A percentile compares a stretch with the other conserved stretches of the same genome.
Conservation (phyloP, 2,113 vertebrate species). For the Madoqua kirkii region DNA sequence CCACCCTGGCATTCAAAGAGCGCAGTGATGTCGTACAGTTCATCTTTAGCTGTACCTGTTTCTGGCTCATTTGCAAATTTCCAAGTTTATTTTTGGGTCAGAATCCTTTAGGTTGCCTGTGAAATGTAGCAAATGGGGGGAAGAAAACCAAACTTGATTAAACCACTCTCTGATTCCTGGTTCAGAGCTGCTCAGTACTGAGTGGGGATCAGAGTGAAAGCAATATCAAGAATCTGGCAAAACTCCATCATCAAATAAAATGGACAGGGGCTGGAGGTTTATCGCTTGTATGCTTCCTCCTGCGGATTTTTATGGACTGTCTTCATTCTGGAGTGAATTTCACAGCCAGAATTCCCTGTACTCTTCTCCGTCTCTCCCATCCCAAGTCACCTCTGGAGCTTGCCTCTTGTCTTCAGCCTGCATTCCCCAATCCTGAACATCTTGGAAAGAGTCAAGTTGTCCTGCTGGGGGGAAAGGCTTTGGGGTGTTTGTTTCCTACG, state of each 20-base stretch:
- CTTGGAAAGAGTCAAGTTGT: not conserved
- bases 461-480: not conserved
- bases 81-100: not conserved
- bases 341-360: rapidly evolving
- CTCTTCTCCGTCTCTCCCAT: rapidly evolving
- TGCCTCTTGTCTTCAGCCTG: not conserved
- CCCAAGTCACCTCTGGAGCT: no score
- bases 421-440: not conserved
- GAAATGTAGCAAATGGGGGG: not conserved
- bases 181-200: not conserved
- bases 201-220: not conserved
- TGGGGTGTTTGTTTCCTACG: not conserved
- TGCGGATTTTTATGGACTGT: not conserved
- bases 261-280: not conserved
- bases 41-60: not conserved
- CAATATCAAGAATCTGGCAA: not conserved
- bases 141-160: not conserved
- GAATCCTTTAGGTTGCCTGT: not conserved
- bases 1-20: not conserved
- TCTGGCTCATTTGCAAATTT: not conserved
- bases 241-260: not conserved
- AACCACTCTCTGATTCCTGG: not conserved
- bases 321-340: not conserved
- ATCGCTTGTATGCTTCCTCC: not conserved
- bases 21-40: rapidly evolving